Conservation (phyloP, 92 coral and sea anemone genomes). For the Siderastrea radians region DNA sequence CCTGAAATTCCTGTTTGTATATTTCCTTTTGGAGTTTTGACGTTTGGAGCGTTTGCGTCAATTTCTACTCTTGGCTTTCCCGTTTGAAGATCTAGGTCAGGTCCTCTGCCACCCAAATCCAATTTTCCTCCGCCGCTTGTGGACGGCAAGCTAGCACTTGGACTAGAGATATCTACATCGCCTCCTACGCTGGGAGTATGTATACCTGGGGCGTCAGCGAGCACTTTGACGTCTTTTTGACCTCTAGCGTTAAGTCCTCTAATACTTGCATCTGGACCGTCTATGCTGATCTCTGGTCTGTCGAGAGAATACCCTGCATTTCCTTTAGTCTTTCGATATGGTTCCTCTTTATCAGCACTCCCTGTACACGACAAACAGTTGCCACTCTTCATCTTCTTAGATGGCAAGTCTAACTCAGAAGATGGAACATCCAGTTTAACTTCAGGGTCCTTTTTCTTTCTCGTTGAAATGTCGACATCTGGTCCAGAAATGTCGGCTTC, state of each 20-base stretch:
- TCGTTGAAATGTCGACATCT: slow-evolving; percentile 18
- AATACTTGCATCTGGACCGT: not conserved
- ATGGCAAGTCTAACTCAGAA: not conserved
- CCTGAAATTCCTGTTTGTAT: not conserved
- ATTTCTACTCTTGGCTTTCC: not conserved
- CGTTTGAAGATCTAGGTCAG: not conserved
- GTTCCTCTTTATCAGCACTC: slow-evolving; percentile 26
- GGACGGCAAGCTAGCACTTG: not conserved
- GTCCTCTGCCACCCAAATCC: not conserved
- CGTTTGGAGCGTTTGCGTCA: not conserved
- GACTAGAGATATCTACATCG: not conserved
- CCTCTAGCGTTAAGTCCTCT: slow-evolving; percentile 6
- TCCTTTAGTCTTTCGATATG: slow-evolving; percentile 19
- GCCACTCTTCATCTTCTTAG: slow-evolving; percentile 13
- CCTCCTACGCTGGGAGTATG: not conserved
- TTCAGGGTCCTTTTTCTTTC: not conserved
- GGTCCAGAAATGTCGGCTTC: slow-evolving; percentile 24
- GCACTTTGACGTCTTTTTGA: not conserved
- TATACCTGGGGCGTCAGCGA: not conserved
- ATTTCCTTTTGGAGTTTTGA: not conserved
- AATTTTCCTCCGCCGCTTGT: not conserved
- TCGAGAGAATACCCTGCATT: not conserved
- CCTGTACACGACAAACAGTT: slow-evolving; percentile 39
- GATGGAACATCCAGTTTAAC: not conserved
- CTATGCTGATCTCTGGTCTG: not conserved